Evolutionary conservation across 1,140 invertebrate species (phyloP).

Genomic region (Trichomalopsis sarcophagae): DNA sequence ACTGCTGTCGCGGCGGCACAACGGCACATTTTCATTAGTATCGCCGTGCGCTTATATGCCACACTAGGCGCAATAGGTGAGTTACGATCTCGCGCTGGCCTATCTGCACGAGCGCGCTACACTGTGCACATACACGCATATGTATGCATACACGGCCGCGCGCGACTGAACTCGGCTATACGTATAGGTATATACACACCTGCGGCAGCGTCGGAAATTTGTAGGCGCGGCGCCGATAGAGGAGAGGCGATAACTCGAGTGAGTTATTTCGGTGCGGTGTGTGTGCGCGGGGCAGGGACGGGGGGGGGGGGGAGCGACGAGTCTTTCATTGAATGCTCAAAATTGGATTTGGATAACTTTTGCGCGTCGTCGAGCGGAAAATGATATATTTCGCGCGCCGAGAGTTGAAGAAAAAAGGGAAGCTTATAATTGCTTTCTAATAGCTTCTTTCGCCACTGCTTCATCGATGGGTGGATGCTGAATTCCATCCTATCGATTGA

Average conservation of each 20-base stretch:
- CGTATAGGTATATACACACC: not conserved
- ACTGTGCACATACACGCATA: no score
- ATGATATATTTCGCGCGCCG: slow-evolving; percentile 22
- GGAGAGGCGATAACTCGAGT: slow-evolving; percentile 45
- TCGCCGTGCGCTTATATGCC: not conserved
- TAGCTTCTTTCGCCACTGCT: slow-evolving; percentile 1
- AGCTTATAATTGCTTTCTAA: slow-evolving; percentile 44
- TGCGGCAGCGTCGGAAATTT: slow-evolving; percentile 17
- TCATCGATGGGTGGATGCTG: not conserved
- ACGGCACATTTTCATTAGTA: slow-evolving; percentile 43
- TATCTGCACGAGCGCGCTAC: not conserved
- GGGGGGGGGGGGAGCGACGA: not conserved
- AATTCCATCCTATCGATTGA: slow-evolving; percentile 15
- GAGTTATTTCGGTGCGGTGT: slow-evolving; percentile 34
- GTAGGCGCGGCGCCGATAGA: slow-evolving; percentile 18
- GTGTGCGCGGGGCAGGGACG: no score
- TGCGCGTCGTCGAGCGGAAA: slow-evolving; percentile 7
- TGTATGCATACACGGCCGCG: not conserved
- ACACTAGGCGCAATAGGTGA: not conserved
- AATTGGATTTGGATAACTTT: slow-evolving; percentile 45
- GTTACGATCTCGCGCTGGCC: slow-evolving; percentile 15
- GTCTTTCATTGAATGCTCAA: slow-evolving; percentile 44
- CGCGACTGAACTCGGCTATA: not conserved
- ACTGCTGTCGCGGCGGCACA: not conserved
- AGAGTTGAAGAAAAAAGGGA: not conserved